Evolutionary conservation across 2,113 vertebrate species (phyloP).

Genomic region (Candoia aspera): DNA sequence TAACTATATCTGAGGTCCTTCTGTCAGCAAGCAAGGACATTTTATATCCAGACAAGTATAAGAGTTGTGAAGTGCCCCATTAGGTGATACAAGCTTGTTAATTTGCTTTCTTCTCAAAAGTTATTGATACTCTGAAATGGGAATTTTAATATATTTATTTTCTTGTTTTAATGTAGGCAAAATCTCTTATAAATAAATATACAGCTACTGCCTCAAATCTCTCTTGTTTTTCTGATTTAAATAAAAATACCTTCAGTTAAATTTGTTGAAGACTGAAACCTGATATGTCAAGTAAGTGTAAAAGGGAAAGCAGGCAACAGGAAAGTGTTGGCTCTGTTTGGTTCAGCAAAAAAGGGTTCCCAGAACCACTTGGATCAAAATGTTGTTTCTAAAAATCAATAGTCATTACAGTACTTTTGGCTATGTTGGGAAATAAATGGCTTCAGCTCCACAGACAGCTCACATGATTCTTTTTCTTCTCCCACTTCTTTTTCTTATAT

Average conservation of each 20-base stretch:
- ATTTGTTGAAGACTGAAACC: neutral
- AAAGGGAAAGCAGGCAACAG: neutral
- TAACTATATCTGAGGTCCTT: neutral
- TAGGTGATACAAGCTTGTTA: neutral
- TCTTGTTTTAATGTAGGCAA: neutral
- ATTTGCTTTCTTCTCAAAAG: neutral
- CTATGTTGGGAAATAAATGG: slow-evolving; percentile 13
- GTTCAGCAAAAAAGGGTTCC: slow-evolving; percentile 27
- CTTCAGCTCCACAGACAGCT: slow-evolving; percentile 15
- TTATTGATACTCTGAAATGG: neutral
- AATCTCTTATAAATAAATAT: neutral
- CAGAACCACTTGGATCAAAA: slow-evolving; percentile 30
- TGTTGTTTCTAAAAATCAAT: slow-evolving; percentile 35
- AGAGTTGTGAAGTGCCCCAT: neutral
- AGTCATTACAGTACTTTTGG: slow-evolving; percentile 27
- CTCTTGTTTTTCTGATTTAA: neutral
- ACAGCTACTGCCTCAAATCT: neutral
- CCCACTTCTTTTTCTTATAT: neutral
- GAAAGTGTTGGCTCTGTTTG: slow-evolving; percentile 1
- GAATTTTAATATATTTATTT: neutral
- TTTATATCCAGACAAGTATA: neutral
- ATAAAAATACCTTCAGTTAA: neutral
- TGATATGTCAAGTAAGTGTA: neutral
- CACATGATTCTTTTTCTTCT: slow-evolving; percentile 5
- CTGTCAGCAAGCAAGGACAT: neutral